These are phyloP conservation scores for Branchipolynoe longqiensis DNA, from an alignment of 2,888 invertebrate species.

Conservation along the genomic window DNA sequence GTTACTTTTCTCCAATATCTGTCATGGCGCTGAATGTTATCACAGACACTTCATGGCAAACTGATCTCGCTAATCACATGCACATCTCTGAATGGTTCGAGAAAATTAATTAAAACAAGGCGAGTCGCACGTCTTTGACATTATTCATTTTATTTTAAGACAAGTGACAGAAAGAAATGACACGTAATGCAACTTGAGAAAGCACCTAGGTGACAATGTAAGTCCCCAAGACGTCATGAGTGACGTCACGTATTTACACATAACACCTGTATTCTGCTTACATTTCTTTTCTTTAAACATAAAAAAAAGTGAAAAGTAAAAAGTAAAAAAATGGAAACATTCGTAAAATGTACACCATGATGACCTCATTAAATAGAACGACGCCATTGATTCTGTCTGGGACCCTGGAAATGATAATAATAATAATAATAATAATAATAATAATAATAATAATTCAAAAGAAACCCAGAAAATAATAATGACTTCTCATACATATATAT, in stretches of 20 bases:
- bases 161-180: slow-evolving; percentile 49
- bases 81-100: too few species aligned
- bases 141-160: slow-evolving; percentile 35
- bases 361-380: slow-evolving; percentile 16
- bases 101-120: slow-evolving; percentile 23
- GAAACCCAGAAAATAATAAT: slow-evolving; percentile 15
- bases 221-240: background rate
- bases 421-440: background rate
- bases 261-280: background rate
- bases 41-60: too few species aligned
- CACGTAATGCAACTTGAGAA: slow-evolving; percentile 45
- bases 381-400: background rate
- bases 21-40: too few species aligned
- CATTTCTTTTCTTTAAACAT: background rate
- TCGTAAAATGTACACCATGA: slow-evolving; percentile 40
- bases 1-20: too few species aligned
- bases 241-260: background rate
- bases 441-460: background rate
- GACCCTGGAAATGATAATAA: too few species aligned
- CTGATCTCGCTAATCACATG: too few species aligned
- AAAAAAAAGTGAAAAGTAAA: too few species aligned
- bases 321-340: slow-evolving; percentile 24
- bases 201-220: slow-evolving; percentile 42
- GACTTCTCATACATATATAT: too few species aligned
- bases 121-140: background rate